Evolutionary conservation across 2,113 vertebrate species (phyloP).

Genomic region (mouse (Mus musculus)): DNA sequence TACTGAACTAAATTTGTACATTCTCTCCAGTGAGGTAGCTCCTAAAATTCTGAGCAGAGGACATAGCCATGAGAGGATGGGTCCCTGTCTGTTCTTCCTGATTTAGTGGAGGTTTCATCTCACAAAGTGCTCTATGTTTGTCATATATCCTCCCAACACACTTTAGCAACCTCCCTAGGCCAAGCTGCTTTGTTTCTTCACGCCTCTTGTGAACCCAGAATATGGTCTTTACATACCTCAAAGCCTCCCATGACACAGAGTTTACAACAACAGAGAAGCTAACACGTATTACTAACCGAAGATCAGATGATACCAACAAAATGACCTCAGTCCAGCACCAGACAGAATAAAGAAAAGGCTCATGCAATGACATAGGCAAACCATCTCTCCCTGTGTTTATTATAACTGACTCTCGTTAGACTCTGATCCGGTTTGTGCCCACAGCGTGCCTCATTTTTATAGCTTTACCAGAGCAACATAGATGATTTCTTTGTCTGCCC

Average conservation of each 20-base stretch:
- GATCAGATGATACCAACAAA: background rate
- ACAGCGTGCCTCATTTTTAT: constrained; percentile 76
- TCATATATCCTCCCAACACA: background rate
- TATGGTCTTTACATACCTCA: background rate
- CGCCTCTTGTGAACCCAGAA: background rate
- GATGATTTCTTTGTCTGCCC: constrained; percentile 71
- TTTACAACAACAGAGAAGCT: background rate
- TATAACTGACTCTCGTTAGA: background rate
- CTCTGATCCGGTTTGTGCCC: constrained; percentile 69
- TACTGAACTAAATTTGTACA: background rate
- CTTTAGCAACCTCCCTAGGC: background rate
- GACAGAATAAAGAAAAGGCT: background rate
- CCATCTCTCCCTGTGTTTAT: constrained; percentile 46
- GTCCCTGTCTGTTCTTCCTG: background rate
- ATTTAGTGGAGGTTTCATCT: background rate
- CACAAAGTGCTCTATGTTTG: background rate
- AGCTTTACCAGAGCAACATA: constrained; percentile 71
- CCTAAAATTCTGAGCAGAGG: background rate
- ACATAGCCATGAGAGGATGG: background rate
- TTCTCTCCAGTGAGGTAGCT: background rate
- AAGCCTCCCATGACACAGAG: background rate
- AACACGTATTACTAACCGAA: background rate
- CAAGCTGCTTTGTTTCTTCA: background rate
- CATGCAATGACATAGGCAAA: background rate
- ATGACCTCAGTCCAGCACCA: background rate